Base-by-base conservation (phyloP, 1,140 invertebrate genomes). In the Choristoneura fumiferana region DNA sequence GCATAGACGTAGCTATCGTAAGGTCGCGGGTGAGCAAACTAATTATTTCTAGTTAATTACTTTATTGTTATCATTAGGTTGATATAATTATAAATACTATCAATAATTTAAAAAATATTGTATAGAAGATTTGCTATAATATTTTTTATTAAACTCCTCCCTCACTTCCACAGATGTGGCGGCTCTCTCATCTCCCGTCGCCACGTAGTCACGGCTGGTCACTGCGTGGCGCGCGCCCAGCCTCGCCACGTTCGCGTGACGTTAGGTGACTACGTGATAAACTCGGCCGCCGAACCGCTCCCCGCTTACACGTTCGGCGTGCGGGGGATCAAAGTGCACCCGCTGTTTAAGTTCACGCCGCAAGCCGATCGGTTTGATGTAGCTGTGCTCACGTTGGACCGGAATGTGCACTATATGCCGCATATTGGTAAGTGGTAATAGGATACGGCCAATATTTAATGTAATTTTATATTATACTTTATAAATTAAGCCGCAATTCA, bases 191-290 rank as follows among this genome's bases (percentile, higher is more conserved):
- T 99, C 63, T 98, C 96, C 69, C 92, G 96, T 45, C 93, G 95
- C 60, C 97, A 98, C 90, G 96, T 99, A 0, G 96, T 99, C 18
- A 98, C 97, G 22, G 98, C 98, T 9, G 98, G 98, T 1, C 98
- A 99, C 87, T 99, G 98, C 86, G 98, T 99, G 36, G 96, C 96
- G 18, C 94, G 96, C 67, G 96, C 96, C 12, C 94, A 95, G 54
- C 95, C 96, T 1, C 91, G 95, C 58, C 96, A 97, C 90, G 96
- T 98, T 0, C 95, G 96, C 64, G 96, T 98, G 14, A 98, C 96
- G 0, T 91, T 98, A 5, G 97, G 97, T 3, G 97, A 98, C 85
- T 98, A 98, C 81, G 95, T 98, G 34, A 96, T 98, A 62, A 98
- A 98, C 88, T 97, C 96, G 0, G 96, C 96, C 0, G 93, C 95